Conservation (phyloP, 2,888 invertebrate genomes). For the Epirrhoe alternata region DNA sequence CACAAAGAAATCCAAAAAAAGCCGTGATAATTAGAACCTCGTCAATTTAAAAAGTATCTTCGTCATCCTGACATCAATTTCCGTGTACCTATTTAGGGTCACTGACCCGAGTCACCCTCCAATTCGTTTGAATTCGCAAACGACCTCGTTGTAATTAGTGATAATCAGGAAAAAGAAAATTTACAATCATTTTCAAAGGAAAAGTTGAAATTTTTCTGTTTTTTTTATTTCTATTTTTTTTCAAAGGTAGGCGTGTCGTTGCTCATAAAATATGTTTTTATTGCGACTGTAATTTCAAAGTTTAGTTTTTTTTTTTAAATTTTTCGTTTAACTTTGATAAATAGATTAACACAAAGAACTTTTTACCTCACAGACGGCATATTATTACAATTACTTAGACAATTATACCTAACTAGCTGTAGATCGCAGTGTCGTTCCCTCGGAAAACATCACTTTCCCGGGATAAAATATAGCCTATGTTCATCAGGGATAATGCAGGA, state of each 20-base stretch:
- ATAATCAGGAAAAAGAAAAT: slow-evolving; percentile 68
- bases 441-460: too few species aligned
- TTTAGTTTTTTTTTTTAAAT: slow-evolving; percentile 24
- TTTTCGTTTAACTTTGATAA: neutral
- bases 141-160: slow-evolving; percentile 74
- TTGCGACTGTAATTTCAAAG: slow-evolving; percentile 33
- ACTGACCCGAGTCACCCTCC: slow-evolving; percentile 66
- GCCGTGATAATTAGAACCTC: slow-evolving; percentile 35
- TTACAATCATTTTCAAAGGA: slow-evolving; percentile 65
- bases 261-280: slow-evolving; percentile 39
- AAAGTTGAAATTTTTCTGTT: slow-evolving; percentile 49
- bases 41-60: slow-evolving; percentile 39
- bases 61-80: slow-evolving; percentile 51
- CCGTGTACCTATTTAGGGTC: slow-evolving; percentile 60
- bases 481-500: too few species aligned
- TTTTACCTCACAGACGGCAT: too few species aligned
- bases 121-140: slow-evolving; percentile 60
- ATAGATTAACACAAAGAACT: too few species aligned
- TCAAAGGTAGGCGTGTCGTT: slow-evolving; percentile 23
- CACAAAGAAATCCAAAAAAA: slow-evolving; percentile 13
- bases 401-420: too few species aligned
- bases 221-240: slow-evolving; percentile 21
- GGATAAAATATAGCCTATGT: too few species aligned
- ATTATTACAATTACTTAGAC: too few species aligned
- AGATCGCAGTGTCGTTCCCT: too few species aligned